Evolutionary conservation across 2,797 vertebrate species (phyloP).

Genomic region (Semotilus atromaculatus): DNA sequence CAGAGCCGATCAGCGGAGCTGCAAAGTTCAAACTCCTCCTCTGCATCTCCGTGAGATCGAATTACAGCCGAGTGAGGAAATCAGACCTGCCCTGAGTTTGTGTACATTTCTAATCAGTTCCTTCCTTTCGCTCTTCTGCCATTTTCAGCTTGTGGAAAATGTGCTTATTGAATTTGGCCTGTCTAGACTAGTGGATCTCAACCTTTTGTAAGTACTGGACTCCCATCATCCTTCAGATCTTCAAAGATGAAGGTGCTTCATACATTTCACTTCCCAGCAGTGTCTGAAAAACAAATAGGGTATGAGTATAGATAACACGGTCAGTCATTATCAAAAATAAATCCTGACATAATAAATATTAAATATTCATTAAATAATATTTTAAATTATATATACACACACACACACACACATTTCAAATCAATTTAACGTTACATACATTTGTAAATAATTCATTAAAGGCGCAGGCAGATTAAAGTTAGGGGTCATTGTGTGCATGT

Average conservation of each 20-base stretch:
- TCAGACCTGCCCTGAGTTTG: constrained; percentile 15
- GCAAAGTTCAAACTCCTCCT: constrained; percentile 57
- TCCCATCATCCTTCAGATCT: background rate
- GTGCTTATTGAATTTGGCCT: background rate
- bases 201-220: constrained; percentile 3
- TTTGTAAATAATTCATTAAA: no score
- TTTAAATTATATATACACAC: no score
- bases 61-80: constrained; percentile 49
- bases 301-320: background rate
- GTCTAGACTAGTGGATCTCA: constrained; percentile 21
- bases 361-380: background rate
- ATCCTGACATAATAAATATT: background rate
- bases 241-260: background rate
- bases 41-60: constrained; percentile 49
- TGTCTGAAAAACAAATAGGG: no score
- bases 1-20: constrained; percentile 57
- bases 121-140: constrained; percentile 22
- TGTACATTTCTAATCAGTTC: constrained; percentile 14
- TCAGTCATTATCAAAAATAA: background rate
- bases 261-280: background rate
- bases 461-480: no score
- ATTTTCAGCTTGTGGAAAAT: constrained; percentile 14
- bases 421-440: no score
- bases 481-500: no score
- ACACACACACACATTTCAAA: no score